Percentiles rank a stretch among this genome's conserved stretches.
Evolutionary conservation across 2,797 vertebrate genomes (phyloP).

Genomic region (Passerculus sandwichensis): DNA sequence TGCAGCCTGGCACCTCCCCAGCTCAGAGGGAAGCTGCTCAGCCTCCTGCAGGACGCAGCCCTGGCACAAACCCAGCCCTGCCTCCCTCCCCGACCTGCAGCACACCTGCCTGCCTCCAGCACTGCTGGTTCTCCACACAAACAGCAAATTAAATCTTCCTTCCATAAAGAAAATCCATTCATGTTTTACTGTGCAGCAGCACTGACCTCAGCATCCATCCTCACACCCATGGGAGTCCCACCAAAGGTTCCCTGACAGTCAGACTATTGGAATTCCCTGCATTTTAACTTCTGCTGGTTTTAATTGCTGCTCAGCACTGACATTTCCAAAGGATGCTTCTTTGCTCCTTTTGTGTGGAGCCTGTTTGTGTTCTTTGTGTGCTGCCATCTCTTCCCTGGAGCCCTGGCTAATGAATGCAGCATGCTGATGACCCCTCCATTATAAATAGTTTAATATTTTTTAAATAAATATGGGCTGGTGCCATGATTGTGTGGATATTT

Average conservation of each 20-base stretch:
- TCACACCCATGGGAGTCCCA: not conserved
- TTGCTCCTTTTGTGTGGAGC: not conserved
- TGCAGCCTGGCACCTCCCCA: not conserved
- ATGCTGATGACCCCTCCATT: conserved; percentile 41
- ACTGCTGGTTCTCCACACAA: not conserved
- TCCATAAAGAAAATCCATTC: not conserved
- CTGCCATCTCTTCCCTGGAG: conserved; percentile 40
- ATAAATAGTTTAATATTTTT: conserved; percentile 65
- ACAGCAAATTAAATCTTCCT: not conserved
- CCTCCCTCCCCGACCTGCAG: accelerated
- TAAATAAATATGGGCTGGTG: conserved; percentile 45
- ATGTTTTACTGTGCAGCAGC: not conserved
- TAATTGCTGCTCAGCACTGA: conserved; percentile 1
- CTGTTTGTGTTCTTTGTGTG: not conserved
- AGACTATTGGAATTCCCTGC: not conserved
- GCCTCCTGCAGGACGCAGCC: not conserved
- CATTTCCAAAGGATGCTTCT: conserved; percentile 44
- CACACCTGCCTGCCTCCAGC: not conserved
- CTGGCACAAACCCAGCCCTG: not conserved
- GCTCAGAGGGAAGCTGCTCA: not conserved
- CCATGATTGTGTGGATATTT: conserved; percentile 43
- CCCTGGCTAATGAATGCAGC: conserved; percentile 43
- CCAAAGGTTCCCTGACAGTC: not conserved
- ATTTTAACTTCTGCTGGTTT: not conserved
- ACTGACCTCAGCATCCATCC: not conserved